Conservation (phyloP, 2,888 invertebrate species). For the Dryobotodes eremita region DNA sequence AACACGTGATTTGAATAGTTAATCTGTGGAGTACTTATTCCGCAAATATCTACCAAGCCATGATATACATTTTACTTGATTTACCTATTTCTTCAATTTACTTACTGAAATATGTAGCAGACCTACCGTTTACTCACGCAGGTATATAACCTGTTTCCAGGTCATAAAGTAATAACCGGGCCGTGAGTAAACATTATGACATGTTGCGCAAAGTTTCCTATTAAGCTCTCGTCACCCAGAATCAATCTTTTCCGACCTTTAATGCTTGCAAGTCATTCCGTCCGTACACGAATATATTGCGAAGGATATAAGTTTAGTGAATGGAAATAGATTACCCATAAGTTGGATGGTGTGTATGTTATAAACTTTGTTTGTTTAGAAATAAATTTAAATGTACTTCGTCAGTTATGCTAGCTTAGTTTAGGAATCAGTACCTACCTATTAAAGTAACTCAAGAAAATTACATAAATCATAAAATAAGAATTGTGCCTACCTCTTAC, state of each 20-base stretch:
- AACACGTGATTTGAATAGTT: neutral
- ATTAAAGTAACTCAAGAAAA: too few species aligned
- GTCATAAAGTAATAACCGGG: constrained; percentile 48
- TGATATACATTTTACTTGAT: neutral
- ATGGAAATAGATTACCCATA: constrained; percentile 19
- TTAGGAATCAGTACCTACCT: neutral
- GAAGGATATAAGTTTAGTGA: constrained; percentile 12
- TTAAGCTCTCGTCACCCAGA: constrained; percentile 48
- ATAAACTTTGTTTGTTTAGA: neutral
- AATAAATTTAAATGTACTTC: constrained; percentile 1
- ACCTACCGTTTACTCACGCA: constrained; percentile 24
- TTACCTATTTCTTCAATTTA: constrained; percentile 5
- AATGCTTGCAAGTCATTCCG: constrained; percentile 32
- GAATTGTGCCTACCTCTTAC: neutral
- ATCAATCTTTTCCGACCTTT: constrained; percentile 56
- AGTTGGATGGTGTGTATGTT: neutral
- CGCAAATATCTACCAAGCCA: neutral
- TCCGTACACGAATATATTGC: constrained; percentile 18
- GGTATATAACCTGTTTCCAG: constrained; percentile 39
- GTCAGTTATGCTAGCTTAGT: neutral
- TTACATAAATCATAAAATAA: neutral
- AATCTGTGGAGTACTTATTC: neutral
- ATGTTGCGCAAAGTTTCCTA: constrained; percentile 41
- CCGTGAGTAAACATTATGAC: constrained; percentile 50
- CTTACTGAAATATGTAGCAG: constrained; percentile 13